Evolutionary conservation across 2,797 vertebrate species (phyloP), one percentile per base, ranked within the genome.

Genomic region (Nannoperca obscura): DNA sequence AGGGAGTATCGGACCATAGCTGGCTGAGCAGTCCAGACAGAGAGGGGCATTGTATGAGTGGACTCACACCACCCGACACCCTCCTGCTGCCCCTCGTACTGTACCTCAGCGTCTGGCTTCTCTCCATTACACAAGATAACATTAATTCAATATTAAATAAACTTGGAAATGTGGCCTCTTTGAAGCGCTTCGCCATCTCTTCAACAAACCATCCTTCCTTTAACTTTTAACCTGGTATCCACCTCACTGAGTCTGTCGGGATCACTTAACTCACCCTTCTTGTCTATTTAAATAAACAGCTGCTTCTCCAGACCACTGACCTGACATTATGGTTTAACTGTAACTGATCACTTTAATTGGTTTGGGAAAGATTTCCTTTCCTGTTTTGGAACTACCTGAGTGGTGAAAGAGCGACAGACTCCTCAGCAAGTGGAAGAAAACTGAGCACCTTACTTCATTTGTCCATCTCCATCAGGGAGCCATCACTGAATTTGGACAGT

Each of bases 11-110:
- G 30, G 81, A 80, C 87, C 87, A 79, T 68, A 76, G 79, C 79
- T 74, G 84, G 76, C 84, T 74, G 80, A 78, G 82, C 61, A 7
- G 74, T 64, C 32, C 80, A 86, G 79, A 94, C 93, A 94, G 89
- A 94, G 91, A 84, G 78, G 74, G 58, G 65, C 87, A 87, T 94
- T 94, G 93, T 94, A 73, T 54, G 76, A 81, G 73, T 54, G 74
- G 81, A 86, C 84, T 86, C 82, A 46, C 61, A 86, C 62, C 65
- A 84, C 71, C 88, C 36, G 64, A 88, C 81, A 86, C 89, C 80
- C 75, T 54, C 72, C 63, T 6, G 38, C 78, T 60, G 59, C 50
- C 70, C 78, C 67, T 36, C 44, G 0, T 70, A 73, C 84, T 82
- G 82, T 63, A 88, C 87, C 77, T 68, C 91, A 60, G 7, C 12